These are phyloP conservation scores for Hexactinellida sp. DNA, from an alignment of 37 sponge, comb jelly and placozoan genomes.

Conservation along the genomic window DNA sequence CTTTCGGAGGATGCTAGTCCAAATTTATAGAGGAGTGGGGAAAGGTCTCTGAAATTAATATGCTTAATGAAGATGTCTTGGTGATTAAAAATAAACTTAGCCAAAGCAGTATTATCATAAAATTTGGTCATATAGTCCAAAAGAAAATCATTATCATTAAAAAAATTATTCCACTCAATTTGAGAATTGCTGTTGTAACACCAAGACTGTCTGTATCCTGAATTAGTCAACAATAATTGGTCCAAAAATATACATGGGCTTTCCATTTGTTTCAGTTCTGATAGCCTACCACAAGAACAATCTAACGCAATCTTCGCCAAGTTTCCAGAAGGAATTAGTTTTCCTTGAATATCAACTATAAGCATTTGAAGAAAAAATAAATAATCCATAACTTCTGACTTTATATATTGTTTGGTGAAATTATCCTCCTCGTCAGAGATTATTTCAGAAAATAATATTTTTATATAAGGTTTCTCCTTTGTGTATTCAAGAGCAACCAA, in stretches of 20 bases:
- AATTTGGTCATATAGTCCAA: neutral
- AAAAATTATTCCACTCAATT: neutral
- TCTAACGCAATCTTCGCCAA: neutral
- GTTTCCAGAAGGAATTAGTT: neutral
- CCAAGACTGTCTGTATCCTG: neutral
- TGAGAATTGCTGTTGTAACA: neutral
- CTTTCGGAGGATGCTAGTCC: neutral
- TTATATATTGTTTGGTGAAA: neutral
- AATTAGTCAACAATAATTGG: neutral
- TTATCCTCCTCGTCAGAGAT: neutral
- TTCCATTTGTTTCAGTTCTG: neutral
- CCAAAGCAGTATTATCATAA: conserved; percentile 3
- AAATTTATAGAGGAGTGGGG: neutral
- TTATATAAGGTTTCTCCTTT: neutral
- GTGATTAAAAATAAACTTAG: neutral
- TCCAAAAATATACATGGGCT: neutral
- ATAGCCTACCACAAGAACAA: neutral
- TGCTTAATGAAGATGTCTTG: neutral
- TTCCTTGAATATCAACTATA: neutral
- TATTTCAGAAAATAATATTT: neutral
- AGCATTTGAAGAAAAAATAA: conserved; percentile 9
- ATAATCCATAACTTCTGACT: neutral
- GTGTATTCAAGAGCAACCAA: neutral
- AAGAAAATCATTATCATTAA: conserved; percentile 13
- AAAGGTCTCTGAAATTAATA: neutral